Evolutionary conservation across 2,113 vertebrate genomes (phyloP).

Genomic region (Heteronetta atricapilla): DNA sequence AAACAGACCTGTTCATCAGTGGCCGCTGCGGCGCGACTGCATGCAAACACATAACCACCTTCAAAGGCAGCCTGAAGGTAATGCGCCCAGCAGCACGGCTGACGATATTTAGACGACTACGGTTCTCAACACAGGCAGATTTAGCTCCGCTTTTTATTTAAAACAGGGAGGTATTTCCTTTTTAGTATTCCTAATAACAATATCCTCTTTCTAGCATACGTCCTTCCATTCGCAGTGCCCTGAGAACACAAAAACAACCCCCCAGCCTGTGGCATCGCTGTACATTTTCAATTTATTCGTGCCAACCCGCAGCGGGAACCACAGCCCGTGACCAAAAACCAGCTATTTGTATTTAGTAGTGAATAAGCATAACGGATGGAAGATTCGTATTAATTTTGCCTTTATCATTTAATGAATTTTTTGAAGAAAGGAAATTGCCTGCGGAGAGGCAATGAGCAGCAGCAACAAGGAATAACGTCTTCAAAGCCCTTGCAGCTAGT

Average conservation of each 20-base stretch:
- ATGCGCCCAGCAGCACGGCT: neutral
- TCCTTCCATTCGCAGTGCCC: neutral
- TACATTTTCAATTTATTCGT: neutral
- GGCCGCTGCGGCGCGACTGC: neutral
- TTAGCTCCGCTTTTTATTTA: neutral
- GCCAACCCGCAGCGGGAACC: neutral
- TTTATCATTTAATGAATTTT: slow-evolving; percentile 20
- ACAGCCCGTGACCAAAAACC: neutral
- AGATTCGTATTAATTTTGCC: slow-evolving; percentile 1
- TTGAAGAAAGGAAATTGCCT: slow-evolving; percentile 26
- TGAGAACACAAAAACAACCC: neutral
- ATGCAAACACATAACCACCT: neutral
- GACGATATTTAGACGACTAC: neutral
- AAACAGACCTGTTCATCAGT: neutral
- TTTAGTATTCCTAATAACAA: neutral
- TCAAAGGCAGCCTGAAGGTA: neutral
- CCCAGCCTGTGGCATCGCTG: neutral
- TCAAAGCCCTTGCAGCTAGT: neutral
- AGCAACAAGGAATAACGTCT: neutral
- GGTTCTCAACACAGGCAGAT: neutral
- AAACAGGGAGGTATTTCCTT: neutral
- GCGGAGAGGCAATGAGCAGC: neutral
- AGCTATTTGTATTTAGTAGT: slow-evolving; percentile 13
- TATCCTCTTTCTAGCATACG: neutral
- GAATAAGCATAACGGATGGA: slow-evolving; percentile 6